Base-by-base conservation (phyloP, 2,113 vertebrate genomes). In the Rhipidura dahli region DNA sequence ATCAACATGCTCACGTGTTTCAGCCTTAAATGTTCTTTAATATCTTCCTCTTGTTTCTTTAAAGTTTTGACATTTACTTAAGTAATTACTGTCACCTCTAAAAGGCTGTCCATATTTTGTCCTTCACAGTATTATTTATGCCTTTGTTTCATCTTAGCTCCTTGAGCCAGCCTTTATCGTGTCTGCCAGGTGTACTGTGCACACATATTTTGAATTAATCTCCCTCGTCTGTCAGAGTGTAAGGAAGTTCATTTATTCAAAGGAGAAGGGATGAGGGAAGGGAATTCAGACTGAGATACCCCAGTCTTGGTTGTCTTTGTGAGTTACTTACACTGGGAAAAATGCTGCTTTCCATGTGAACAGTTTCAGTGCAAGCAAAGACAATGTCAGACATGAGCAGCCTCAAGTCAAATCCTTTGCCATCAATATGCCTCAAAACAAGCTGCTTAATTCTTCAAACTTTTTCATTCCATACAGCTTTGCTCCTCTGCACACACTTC, bases 1-100 rank as follows among this genome's bases (percentile, higher is more conserved):
- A 96, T 91, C 76, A 76, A 95, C 53, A 68, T 54, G 49, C 54
- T 91, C 76, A 49, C 1, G 13, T 53, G 19, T 92, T 96, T 96
- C 80, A 90, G 37, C 19, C 80, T 94, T 96, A 96, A 96, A 97
- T 96, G 97, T 95, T 96, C 73, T 97, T 96, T 64, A 95, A 73
- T 87, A 96, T 79, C 88, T 49, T 69, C 56, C 37, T 85, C 68
- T 93, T 95, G 60, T 93, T 97, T 97, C 92, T 96, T 95, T 93
- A 92, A 93, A 97, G 19, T 96, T 97, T 94, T 97, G 92, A 94
- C 95, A 96, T 97, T 97, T 96, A 94, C 88, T 96, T 97, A 96
- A 96, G 91, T 97, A 97, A 97, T 97, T 97, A 92, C 76, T 94
- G 93, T 93, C 96, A 94, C 79, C 90, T 93, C 86, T 93, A 95